Evolutionary conservation across 2,797 vertebrate species (phyloP).

Genomic region (Spinibarbus caldwelli): DNA sequence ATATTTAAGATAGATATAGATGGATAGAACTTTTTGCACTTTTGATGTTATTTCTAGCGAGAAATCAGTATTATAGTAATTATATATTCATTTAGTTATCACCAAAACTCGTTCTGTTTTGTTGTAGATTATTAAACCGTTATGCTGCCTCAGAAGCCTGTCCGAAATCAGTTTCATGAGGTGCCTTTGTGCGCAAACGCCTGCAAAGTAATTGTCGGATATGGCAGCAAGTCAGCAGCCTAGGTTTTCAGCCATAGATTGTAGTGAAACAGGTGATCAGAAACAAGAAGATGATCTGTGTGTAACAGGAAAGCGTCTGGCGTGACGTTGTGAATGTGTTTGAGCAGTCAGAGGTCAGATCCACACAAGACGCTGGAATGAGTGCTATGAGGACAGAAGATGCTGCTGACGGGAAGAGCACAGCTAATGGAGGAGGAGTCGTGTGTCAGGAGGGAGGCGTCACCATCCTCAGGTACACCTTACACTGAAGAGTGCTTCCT

Average conservation of each 20-base stretch:
- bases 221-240: too few relatives aligned
- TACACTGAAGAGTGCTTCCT: not conserved
- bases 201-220: too few relatives aligned
- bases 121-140: too few relatives aligned
- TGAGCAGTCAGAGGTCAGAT: not conserved
- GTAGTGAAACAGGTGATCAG: not conserved
- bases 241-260: not conserved
- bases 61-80: too few relatives aligned
- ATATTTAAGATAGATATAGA: not conserved
- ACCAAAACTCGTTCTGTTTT: too few relatives aligned
- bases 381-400: constrained; percentile 44
- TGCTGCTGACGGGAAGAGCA: constrained; percentile 20
- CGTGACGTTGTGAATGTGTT: not conserved
- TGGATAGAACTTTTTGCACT: not conserved
- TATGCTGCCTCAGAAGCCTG: too few relatives aligned
- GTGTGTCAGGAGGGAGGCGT: constrained; percentile 32
- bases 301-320: not conserved
- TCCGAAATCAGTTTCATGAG: too few relatives aligned
- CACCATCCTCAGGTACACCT: not conserved
- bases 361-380: constrained; percentile 23
- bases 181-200: too few relatives aligned
- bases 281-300: not conserved
- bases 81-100: too few relatives aligned
- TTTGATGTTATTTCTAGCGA: too few relatives aligned
- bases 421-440: constrained; percentile 23